These are phyloP conservation scores for Mechanitis messenoides DNA, from an alignment of 2,888 invertebrate genomes.

Conservation along the genomic window DNA sequence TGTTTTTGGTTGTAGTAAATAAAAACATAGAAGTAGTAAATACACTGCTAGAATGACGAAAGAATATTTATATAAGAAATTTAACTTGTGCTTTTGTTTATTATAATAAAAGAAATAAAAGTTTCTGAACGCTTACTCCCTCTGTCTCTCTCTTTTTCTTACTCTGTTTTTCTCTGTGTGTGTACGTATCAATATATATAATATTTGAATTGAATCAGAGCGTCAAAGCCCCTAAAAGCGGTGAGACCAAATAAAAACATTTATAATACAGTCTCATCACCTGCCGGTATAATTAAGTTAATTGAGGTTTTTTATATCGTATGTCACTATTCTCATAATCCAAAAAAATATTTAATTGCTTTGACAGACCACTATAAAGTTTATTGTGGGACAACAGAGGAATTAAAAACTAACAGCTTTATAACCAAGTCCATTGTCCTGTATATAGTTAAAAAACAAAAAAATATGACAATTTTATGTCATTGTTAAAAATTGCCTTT, in stretches of 20 bases:
- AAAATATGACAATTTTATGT: too few species aligned
- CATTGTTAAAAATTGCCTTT: too few species aligned
- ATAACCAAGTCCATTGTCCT: background rate
- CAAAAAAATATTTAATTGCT: slow-evolving; percentile 1
- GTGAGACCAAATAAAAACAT: background rate
- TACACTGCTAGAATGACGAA: too few species aligned
- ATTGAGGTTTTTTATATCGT: slow-evolving; percentile 41
- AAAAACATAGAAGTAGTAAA: too few species aligned
- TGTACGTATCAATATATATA: background rate
- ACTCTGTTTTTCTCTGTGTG: too few species aligned
- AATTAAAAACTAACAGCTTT: background rate
- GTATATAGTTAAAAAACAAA: background rate
- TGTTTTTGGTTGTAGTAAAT: too few species aligned
- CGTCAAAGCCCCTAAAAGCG: background rate
- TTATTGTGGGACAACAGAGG: background rate
- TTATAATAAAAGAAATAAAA: too few species aligned
- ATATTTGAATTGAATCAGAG: background rate
- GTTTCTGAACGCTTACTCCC: too few species aligned
- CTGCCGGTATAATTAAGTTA: slow-evolving; percentile 48
- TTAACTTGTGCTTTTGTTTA: too few species aligned
- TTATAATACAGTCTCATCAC: slow-evolving; percentile 40
- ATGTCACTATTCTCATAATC: slow-evolving; percentile 13
- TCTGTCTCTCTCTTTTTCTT: too few species aligned
- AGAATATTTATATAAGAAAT: too few species aligned
- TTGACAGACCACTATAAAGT: background rate